phyloP scores from a whole-genome alignment of 2,888 invertebrate species.

The Orthosia gothica region DNA sequence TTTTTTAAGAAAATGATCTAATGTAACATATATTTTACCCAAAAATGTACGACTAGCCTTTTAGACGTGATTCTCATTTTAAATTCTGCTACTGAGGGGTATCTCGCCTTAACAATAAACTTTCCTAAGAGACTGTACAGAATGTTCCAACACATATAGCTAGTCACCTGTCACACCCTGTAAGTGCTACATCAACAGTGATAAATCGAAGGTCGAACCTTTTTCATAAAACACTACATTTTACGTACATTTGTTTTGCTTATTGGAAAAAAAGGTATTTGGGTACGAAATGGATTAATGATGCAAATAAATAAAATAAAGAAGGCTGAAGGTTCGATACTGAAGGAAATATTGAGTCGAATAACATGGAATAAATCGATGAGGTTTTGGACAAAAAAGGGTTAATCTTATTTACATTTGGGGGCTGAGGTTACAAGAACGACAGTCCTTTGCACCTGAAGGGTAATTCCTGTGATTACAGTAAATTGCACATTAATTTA shows the following conservation, averaged over 20 bases:
- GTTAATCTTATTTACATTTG: too few species aligned
- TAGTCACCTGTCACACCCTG: conserved; percentile 20
- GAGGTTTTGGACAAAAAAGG: not conserved
- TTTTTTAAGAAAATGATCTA: too few species aligned
- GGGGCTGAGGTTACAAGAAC: not conserved
- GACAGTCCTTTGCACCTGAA: not conserved
- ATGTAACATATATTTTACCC: too few species aligned
- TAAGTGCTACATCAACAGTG: conserved; percentile 22
- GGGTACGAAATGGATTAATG: conserved; percentile 24
- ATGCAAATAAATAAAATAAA: conserved; percentile 19
- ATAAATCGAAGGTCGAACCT: conserved; percentile 40
- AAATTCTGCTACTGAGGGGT: too few species aligned
- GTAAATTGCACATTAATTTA: too few species aligned
- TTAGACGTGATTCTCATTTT: too few species aligned
- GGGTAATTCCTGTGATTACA: too few species aligned
- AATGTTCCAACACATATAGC: conserved; percentile 3
- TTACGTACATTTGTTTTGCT: conserved; percentile 29
- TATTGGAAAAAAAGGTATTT: conserved; percentile 17
- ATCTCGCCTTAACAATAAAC: too few species aligned
- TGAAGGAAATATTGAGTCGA: not conserved
- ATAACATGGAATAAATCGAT: not conserved
- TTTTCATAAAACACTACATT: conserved; percentile 40
- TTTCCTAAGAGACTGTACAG: conserved; percentile 7
- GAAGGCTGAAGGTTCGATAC: not conserved
- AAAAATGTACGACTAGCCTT: too few species aligned